Base-by-base conservation (phyloP, 2,888 invertebrate genomes). In the Agapostemon virescens region DNA sequence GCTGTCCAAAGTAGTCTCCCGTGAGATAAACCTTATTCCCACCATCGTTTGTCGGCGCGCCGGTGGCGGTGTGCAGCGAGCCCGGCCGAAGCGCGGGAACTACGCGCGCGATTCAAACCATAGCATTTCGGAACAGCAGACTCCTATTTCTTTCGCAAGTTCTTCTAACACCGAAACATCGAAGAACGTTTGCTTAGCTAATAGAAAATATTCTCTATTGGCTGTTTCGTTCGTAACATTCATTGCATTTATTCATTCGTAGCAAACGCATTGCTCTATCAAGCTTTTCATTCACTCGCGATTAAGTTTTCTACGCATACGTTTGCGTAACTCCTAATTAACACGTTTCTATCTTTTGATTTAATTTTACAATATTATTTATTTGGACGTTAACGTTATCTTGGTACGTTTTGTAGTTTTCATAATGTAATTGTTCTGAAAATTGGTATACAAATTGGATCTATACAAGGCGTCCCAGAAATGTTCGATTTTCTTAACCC, bases 261-360 rank as follows among this genome's bases (percentile, higher is more conserved):
- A 20, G n/a, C 45, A n/a, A 45, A n/a, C 2, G 1, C 45, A 7
- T 45, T 45, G 20, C 45, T 45, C 45, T 45, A n/a, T n/a, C 45
- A 9, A 45, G 45, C 1, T n/a, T 45, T 20, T 45, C 20, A 1
- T 20, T 20, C 7, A 7, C 7, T 45, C 45, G 20, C 20, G 20
- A 45, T 45, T 45, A 45, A 17, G 20, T 20, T 45, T 45, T 45
- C 9, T 45, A 0, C 9, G 7, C 1, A 20, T 45, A 45, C n/a
- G 20, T 7, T 45, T 20, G 20, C 20, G 20, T 45, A 45, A 45
- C n/a, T 45, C n/a, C n/a, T n/a, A 45, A 9, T n/a, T 49, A 49
- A n/a, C 3, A 0, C n/a, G 4, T 49, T n/a, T 9, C 11, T 0
- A 4, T 49, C 0, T 11, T 0, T 11, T n/a, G 11, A 0, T 11